These are phyloP conservation scores for Drosophila anomalata DNA, from an alignment of 2,888 invertebrate genomes.

Conservation along the genomic window DNA sequence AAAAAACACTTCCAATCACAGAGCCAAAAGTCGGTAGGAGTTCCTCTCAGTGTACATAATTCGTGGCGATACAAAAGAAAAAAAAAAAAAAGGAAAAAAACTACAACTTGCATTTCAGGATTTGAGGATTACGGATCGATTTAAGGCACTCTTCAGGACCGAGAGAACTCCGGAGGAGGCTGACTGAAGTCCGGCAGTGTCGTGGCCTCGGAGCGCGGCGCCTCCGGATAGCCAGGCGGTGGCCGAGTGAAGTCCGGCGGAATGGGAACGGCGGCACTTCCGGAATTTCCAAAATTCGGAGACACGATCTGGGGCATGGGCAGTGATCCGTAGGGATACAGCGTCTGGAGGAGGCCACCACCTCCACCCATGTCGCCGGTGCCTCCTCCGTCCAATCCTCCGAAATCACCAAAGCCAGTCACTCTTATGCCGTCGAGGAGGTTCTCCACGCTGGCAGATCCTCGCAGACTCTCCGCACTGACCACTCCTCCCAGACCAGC, in stretches of 20 bases:
- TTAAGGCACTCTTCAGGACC: not conserved
- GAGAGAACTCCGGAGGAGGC: not conserved
- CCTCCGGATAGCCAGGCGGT: not conserved
- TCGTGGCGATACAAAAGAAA: too few species aligned
- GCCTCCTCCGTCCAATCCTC: not conserved
- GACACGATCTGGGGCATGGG: not conserved
- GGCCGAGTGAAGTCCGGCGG: not conserved
- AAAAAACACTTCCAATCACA: too few species aligned
- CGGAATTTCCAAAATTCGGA: too few species aligned
- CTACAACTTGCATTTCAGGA: too few species aligned
- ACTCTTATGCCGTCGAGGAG: not conserved
- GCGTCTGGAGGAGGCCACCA: not conserved
- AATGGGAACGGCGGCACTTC: too few species aligned
- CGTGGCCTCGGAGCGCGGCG: not conserved
- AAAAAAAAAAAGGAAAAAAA: too few species aligned
- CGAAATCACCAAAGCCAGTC: not conserved
- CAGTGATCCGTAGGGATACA: not conserved
- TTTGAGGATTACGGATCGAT: not conserved
- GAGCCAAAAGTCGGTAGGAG: too few species aligned
- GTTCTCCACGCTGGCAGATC: not conserved
- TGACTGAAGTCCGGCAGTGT: not conserved
- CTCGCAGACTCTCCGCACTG: not conserved
- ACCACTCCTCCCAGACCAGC: not conserved
- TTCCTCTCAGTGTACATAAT: too few species aligned
- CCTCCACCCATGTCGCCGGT: not conserved